Base-by-base conservation (phyloP, 2,888 invertebrate genomes). In the Iselma pallidipennis region DNA sequence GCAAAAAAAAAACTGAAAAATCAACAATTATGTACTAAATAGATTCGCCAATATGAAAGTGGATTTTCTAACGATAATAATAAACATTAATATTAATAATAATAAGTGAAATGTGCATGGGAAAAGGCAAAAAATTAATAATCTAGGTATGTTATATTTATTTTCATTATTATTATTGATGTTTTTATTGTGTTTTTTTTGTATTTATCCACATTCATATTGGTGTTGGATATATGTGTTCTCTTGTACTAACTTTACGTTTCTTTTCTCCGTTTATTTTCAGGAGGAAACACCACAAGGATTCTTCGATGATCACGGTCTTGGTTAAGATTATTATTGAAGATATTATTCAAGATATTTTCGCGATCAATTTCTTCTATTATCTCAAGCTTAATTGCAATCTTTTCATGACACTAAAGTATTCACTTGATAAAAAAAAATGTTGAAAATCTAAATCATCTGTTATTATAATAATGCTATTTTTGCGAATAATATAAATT, bases 251-350 rank as follows among this genome's bases (percentile, higher is more conserved):
- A 26, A 63, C 54, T 28, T 93, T 93, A 80, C 4, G 14, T 37
- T 37, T 37, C 19, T 16, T 2, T 14, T 14, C 1, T 9, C 6
- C 9, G 7, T 37, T 5, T 7, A 4, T 45, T 45, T 45, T 19
- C 89, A 98, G 97, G 98, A 98, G 86, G 98, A 98, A 87, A 98
- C 98, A 59, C 98, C 98, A 57, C 98, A 98, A 85, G 98, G 98
- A 76, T 97, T 98, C 87, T 98, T 98, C 84, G 98, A 98, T 83
- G 98, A 98, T 85, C 97, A 98, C 83, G 98, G 98, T 70, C 89
- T 98, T 75, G 96, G 96, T 76, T 96, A 92, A 88, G n/a, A 31
- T n/a, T n/a, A 37, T 14, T 14, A 16, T 37, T 37, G n/a, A 37
- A 37, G 16, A n/a, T 14, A 37, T 37, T 37, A 37, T 31, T 12